Conservation (phyloP, 1,140 invertebrate species). For the Eupeodes corollae region DNA sequence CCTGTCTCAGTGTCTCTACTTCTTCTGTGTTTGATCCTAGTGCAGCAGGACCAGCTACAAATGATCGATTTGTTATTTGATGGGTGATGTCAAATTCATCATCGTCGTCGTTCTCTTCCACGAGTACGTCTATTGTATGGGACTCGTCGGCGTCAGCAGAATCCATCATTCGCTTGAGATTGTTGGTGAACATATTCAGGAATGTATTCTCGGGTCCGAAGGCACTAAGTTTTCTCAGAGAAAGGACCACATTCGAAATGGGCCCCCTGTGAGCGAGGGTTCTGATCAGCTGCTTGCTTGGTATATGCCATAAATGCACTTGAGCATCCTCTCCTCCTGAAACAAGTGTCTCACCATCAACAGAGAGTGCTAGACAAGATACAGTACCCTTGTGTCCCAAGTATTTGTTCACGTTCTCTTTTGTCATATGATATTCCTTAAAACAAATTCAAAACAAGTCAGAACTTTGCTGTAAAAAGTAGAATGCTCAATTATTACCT, state of each 20-base stretch:
- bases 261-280: constrained; percentile 58
- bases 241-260: constrained; percentile 57
- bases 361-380: constrained; percentile 58
- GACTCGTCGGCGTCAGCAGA: constrained; percentile 15
- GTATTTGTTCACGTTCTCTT: constrained; percentile 41
- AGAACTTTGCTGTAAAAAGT: too few species aligned
- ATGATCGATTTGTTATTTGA: neutral
- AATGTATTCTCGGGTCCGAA: constrained; percentile 33
- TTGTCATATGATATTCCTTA: constrained; percentile 52
- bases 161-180: constrained; percentile 29
- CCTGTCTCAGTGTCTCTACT: constrained; percentile 22
- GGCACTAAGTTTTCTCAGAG: constrained; percentile 39
- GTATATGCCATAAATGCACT: constrained; percentile 69
- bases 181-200: constrained; percentile 36
- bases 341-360: constrained; percentile 53
- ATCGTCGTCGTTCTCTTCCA: constrained; percentile 10
- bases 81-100: neutral
- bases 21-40: constrained; percentile 9
- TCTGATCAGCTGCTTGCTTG: constrained; percentile 56
- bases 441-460: neutral
- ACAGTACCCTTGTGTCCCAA: constrained; percentile 48
- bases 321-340: constrained; percentile 63
- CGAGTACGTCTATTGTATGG: constrained; percentile 23
- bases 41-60: neutral
- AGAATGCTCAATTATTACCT: constrained; percentile 10